phyloP scores from a whole-genome alignment of 2,797 vertebrate genomes.

The Microtus agrestis region DNA sequence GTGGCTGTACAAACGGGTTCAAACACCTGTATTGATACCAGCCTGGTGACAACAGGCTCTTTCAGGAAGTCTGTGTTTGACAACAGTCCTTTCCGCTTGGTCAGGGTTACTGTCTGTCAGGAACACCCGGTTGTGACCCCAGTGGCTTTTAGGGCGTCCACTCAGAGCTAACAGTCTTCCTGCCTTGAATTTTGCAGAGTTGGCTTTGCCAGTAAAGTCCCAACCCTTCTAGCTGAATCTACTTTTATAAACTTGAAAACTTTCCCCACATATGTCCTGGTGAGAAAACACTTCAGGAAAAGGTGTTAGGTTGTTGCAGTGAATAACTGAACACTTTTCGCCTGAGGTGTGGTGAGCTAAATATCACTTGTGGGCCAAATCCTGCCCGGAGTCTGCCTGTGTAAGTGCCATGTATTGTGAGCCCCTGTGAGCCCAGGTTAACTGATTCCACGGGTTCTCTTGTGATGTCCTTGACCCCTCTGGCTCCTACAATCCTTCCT shows the following conservation, averaged over 20 bases:
- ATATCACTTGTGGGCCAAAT: background rate
- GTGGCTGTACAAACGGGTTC: background rate
- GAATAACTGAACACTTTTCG: background rate
- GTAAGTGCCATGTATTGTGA: background rate
- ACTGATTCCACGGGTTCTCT: background rate
- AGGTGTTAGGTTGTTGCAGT: background rate
- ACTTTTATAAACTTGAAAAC: conserved; percentile 23
- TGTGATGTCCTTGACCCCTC: background rate
- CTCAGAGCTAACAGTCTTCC: conserved; percentile 8
- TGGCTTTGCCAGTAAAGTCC: background rate
- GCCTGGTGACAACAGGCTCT: conserved; percentile 24
- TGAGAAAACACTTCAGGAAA: background rate
- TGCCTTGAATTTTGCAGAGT: conserved; percentile 5
- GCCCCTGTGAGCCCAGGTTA: background rate
- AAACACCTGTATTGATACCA: background rate
- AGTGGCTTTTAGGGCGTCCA: background rate
- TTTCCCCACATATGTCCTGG: background rate
- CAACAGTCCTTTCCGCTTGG: background rate
- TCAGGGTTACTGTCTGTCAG: conserved; percentile 38
- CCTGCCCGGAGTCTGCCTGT: background rate
- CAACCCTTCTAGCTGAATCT: background rate
- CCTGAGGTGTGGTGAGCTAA: accelerated
- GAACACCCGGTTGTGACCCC: background rate
- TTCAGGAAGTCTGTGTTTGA: background rate
- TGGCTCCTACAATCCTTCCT: background rate